These are phyloP conservation scores for Aegotheles bennettii DNA, from an alignment of 2,113 vertebrate species.

Conservation along the genomic window DNA sequence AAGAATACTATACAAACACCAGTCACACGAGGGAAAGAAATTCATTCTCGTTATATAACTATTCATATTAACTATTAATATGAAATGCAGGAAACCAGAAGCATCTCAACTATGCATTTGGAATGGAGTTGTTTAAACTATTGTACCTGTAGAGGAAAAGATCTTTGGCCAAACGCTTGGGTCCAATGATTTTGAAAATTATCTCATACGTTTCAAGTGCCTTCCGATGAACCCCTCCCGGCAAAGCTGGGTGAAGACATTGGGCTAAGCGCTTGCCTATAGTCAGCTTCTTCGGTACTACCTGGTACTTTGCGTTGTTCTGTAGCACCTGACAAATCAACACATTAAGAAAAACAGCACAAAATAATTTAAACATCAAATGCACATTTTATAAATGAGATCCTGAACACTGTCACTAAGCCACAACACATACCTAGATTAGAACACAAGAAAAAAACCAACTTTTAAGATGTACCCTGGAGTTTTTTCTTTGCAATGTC, in stretches of 20 bases:
- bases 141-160: constrained; percentile 96
- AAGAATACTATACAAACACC: not conserved
- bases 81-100: not conserved
- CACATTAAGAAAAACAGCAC: not conserved
- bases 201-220: constrained; percentile 98
- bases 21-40: not conserved
- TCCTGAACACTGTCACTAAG: not conserved
- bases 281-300: constrained; percentile 95
- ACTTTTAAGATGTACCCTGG: fast-evolving
- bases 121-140: not conserved
- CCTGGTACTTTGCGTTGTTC: constrained; percentile 97
- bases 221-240: constrained; percentile 97
- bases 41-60: not conserved
- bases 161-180: constrained; percentile 96
- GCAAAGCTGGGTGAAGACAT: constrained; percentile 96
- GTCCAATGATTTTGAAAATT: constrained; percentile 99
- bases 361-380: not conserved
- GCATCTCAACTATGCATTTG: not conserved
- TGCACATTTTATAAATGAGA: not conserved
- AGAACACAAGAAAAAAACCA: not conserved
- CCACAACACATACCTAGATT: not conserved
- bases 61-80: not conserved
- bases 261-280: constrained; percentile 96
- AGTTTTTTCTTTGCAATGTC: not conserved
- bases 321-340: constrained; percentile 85